These are phyloP conservation scores for Zygothrica quintamaculata DNA, from an alignment of 2,888 invertebrate species.

Conservation along the genomic window DNA sequence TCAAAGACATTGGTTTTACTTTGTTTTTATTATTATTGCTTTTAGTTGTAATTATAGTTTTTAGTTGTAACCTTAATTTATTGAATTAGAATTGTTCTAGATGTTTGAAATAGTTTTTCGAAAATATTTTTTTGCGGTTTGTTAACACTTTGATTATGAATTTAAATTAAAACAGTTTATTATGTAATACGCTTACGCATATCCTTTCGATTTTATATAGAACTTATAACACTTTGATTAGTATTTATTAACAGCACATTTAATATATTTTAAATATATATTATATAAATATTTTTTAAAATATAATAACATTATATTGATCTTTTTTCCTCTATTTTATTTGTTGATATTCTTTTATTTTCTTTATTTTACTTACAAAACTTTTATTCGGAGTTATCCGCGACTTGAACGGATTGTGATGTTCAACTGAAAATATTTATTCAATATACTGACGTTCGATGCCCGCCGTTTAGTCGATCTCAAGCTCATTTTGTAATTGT, in stretches of 20 bases:
- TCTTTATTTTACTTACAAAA: conserved; percentile 84
- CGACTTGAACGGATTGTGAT: conserved; percentile 86
- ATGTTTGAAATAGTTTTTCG: conserved; percentile 48
- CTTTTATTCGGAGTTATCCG: conserved; percentile 85
- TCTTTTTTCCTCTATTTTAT: conserved; percentile 37
- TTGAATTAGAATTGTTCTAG: conserved; percentile 39
- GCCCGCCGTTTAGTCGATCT: conserved; percentile 74
- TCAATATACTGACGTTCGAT: conserved; percentile 83
- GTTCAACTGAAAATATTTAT: conserved; percentile 85
- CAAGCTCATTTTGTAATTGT: conserved; percentile 50
- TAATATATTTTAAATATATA: neutral
- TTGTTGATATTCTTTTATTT: conserved; percentile 60
- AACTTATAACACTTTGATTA: neutral
- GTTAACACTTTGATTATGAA: conserved; percentile 39
- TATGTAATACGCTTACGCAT: conserved; percentile 11
- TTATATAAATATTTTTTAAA: conserved; percentile 4
- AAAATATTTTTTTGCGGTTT: conserved; percentile 62
- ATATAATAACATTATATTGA: too few species aligned
- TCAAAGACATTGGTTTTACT: conserved; percentile 58
- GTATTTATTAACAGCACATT: neutral
- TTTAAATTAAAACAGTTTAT: conserved; percentile 13
- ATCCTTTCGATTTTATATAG: conserved; percentile 48
- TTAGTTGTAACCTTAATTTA: conserved; percentile 69
- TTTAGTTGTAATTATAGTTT: conserved; percentile 24
- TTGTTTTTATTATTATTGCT: conserved; percentile 11